A percentile compares a stretch with the other conserved stretches of the same genome.
These are phyloP conservation scores for Neopelma chrysocephalum DNA, from an alignment of 2,797 vertebrate genomes.

Conservation along the genomic window DNA sequence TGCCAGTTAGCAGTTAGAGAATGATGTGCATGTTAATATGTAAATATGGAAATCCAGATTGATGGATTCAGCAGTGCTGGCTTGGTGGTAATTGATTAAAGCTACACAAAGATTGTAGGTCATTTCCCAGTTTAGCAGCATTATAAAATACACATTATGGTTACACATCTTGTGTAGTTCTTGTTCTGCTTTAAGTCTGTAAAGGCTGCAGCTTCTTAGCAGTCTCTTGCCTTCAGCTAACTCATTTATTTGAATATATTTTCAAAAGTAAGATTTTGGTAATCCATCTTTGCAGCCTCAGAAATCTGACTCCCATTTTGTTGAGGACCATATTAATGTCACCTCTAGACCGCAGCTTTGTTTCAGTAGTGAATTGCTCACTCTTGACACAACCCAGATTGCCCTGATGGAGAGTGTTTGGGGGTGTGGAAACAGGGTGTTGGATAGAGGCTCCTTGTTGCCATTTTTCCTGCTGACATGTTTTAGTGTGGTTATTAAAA, in stretches of 20 bases:
- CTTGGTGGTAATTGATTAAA: slow-evolving; percentile 13
- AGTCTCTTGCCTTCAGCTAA: not conserved
- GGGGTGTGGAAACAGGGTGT: not conserved
- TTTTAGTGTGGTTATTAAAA: slow-evolving; percentile 19
- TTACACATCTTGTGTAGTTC: not conserved
- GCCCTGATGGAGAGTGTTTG: not conserved
- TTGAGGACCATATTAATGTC: not conserved
- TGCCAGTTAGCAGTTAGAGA: slow-evolving; percentile 12
- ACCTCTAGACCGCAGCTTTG: not conserved
- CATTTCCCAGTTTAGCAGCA: slow-evolving; percentile 10
- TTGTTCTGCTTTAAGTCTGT: not conserved
- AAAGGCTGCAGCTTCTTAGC: not conserved
- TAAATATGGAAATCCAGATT: slow-evolving; percentile 18
- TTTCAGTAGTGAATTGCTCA: not conserved
- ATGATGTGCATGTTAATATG: not conserved
- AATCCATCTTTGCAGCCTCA: not conserved
- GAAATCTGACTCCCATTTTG: not conserved
- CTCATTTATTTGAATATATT: not conserved
- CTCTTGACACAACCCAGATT: not conserved
- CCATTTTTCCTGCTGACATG: not conserved
- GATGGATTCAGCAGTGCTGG: slow-evolving; percentile 17
- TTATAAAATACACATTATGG: not conserved
- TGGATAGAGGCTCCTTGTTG: not conserved
- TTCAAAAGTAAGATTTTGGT: not conserved
- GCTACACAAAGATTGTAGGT: not conserved